phyloP scores from a whole-genome alignment of 2,113 vertebrate species.

The Mixornis gularis region DNA sequence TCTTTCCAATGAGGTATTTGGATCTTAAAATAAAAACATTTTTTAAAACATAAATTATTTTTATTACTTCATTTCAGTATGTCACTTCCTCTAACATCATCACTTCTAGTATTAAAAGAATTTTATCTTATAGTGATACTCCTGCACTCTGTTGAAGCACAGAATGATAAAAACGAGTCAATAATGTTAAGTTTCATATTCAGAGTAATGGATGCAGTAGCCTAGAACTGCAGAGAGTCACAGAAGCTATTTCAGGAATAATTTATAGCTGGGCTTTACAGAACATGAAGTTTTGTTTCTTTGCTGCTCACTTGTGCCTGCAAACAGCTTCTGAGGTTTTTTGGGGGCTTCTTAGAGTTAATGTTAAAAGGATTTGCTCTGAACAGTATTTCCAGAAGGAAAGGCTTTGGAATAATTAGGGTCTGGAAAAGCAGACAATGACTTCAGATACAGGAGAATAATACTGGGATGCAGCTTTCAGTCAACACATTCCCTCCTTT shows the following conservation, averaged over 20 bases:
- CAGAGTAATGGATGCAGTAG: not conserved
- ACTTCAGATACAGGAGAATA: not conserved
- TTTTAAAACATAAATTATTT: not conserved
- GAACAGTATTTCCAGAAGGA: not conserved
- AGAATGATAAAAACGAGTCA: not conserved
- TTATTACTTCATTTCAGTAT: not conserved
- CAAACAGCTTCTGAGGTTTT: not conserved
- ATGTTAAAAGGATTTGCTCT: not conserved
- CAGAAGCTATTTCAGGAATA: not conserved
- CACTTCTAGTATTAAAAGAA: not conserved
- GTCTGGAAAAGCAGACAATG: not conserved
- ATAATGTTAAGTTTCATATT: not conserved
- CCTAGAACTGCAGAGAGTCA: not conserved
- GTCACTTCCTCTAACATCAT: slow-evolving; percentile 8
- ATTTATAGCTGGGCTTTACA: not conserved
- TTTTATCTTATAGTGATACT: not conserved
- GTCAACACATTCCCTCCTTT: not conserved
- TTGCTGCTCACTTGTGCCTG: not conserved
- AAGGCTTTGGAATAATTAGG: not conserved
- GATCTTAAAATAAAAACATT: not conserved
- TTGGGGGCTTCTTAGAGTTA: not conserved
- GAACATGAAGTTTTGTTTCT: not conserved
- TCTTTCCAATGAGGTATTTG: slow-evolving; percentile 46
- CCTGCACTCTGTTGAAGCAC: not conserved
- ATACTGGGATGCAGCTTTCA: not conserved